These are phyloP conservation scores for Isaurus tuberculatus DNA, from an alignment of 92 coral and sea anemone species.

Conservation along the genomic window DNA sequence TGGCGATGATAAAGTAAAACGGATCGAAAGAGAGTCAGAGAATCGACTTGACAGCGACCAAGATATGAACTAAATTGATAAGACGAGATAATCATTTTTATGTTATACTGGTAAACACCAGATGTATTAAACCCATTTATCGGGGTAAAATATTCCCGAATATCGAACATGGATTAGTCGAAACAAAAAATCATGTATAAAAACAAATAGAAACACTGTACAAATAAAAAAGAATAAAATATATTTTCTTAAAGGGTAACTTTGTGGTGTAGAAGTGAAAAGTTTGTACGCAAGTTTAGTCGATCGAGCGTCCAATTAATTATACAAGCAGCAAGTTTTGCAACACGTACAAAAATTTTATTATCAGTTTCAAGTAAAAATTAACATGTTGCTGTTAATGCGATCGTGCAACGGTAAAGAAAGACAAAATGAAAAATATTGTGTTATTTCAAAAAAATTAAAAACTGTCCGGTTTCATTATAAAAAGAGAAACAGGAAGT, in stretches of 20 bases:
- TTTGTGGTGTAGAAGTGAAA: background rate
- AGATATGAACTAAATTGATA: background rate
- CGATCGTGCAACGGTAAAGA: background rate
- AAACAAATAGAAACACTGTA: background rate
- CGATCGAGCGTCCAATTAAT: background rate
- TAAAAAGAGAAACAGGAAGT: background rate
- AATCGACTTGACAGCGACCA: constrained; percentile 25
- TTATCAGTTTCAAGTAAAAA: background rate
- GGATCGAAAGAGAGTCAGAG: background rate
- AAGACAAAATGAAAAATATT: background rate
- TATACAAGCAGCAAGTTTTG: too few relatives aligned
- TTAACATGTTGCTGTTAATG: background rate
- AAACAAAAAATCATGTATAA: constrained; percentile 18
- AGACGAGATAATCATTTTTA: background rate
- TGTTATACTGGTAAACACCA: background rate
- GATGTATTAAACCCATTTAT: background rate
- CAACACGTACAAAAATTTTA: background rate
- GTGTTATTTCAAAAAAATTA: background rate
- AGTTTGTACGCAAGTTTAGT: background rate
- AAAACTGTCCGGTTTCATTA: constrained; percentile 14
- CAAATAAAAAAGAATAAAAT: constrained; percentile 1
- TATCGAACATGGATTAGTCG: background rate
- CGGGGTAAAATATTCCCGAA: background rate
- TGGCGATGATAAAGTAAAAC: background rate
- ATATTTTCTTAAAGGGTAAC: constrained; percentile 23